These are phyloP conservation scores for Varanus komodoensis DNA, from an alignment of 2,113 vertebrate genomes.

Conservation along the genomic window DNA sequence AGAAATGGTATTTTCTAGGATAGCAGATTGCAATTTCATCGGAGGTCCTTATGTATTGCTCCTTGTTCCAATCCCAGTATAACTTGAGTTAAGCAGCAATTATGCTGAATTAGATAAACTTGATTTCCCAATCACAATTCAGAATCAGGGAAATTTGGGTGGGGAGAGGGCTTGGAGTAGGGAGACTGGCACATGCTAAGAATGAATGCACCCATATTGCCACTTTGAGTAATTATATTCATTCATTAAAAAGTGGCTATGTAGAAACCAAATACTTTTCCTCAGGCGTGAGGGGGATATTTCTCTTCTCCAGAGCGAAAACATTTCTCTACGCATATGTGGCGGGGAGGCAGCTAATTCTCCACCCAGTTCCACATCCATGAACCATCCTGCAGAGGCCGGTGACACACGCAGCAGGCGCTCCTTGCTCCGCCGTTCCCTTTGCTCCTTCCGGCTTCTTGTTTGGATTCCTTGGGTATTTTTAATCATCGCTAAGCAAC, in stretches of 20 bases:
- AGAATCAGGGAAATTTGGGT: not conserved
- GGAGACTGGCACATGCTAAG: too few species aligned
- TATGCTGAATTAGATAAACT: not conserved
- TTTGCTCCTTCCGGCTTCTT: not conserved
- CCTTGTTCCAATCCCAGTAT: not conserved
- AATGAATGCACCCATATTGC: not conserved
- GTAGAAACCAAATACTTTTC: not conserved
- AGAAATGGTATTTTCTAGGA: not conserved
- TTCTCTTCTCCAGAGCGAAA: not conserved
- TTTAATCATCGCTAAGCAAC: constrained; percentile 80
- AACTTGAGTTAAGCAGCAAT: not conserved
- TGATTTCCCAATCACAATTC: not conserved
- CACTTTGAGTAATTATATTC: too few species aligned
- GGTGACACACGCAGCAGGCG: not conserved
- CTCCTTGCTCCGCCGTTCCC: not conserved
- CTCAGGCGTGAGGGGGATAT: not conserved
- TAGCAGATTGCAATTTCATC: not conserved
- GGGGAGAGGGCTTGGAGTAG: too few species aligned
- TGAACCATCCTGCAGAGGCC: not conserved
- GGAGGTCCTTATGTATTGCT: not conserved
- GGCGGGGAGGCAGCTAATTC: too few species aligned
- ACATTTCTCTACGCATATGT: not conserved
- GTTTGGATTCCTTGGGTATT: constrained; percentile 79
- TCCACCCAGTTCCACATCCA: not conserved
- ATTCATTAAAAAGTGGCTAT: not conserved